Conservation (phyloP, 2,797 vertebrate species). For the Rhodeus uyekii region DNA sequence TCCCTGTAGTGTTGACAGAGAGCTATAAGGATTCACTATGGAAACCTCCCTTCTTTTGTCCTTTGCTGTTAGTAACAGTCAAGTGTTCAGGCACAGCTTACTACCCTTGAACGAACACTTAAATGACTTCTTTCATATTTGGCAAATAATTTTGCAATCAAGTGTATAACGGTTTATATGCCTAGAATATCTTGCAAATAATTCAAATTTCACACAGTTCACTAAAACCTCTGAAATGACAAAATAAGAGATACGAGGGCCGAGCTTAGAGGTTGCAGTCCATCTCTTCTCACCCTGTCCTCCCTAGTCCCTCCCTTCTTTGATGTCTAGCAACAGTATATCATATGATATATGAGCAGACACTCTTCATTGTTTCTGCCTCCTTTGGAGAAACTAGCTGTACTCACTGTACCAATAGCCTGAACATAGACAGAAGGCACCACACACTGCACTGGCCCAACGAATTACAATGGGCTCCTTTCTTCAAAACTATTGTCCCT, state of each 20-base stretch:
- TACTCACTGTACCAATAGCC: slow-evolving; percentile 42
- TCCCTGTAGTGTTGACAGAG: slow-evolving; percentile 51
- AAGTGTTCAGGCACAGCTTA: slow-evolving; percentile 57
- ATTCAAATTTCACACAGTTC: slow-evolving; percentile 4
- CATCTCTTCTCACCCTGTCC: slow-evolving; percentile 37
- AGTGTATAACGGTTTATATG: not conserved
- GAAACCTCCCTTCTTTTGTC: slow-evolving; percentile 57
- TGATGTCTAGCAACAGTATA: slow-evolving; percentile 37
- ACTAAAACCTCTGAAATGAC: not conserved
- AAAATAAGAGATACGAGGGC: not conserved
- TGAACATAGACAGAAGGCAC: slow-evolving; percentile 50
- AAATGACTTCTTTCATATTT: slow-evolving; percentile 46
- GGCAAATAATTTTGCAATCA: not conserved
- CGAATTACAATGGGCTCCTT: slow-evolving; percentile 70
- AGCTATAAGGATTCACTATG: slow-evolving; percentile 53
- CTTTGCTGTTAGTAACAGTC: slow-evolving; percentile 59
- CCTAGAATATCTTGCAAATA: not conserved
- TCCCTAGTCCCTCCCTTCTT: slow-evolving; percentile 35
- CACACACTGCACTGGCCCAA: slow-evolving; percentile 63
- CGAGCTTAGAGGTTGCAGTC: not conserved
- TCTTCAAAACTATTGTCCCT: slow-evolving; percentile 72
- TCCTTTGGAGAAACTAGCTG: slow-evolving; percentile 25
- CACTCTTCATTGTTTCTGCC: slow-evolving; percentile 25
- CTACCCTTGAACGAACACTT: not conserved
- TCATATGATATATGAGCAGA: slow-evolving; percentile 41